Evolutionary conservation across 2,888 invertebrate genomes (phyloP), one percentile per base, ranked within the genome.

Genomic region (Drosophila nigricruria): DNA sequence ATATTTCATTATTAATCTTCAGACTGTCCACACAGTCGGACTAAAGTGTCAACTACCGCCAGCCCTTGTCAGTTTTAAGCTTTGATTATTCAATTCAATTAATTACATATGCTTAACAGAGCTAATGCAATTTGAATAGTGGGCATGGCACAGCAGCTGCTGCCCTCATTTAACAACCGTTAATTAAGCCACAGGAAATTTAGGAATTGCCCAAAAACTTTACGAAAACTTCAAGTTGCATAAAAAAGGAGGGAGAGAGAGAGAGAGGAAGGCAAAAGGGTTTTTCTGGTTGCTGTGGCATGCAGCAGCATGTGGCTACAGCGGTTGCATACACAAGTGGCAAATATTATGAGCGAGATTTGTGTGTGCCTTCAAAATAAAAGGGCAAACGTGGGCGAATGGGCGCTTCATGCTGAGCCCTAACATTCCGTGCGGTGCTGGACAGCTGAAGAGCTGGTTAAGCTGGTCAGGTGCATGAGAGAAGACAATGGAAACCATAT

Each of bases 1-100:
- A 84, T 84, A 87, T 76, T 79, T 73, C 70, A 79, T 69, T 56
- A 81, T 71, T 75, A 71, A 67, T 60, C 63, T 62, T 23, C 38
- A 40, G 56, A 52, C 60, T 77, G 43, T 30, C 56, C 47, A 53
- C 49, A 56, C 64, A 77, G 49, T 20, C 20, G 36, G 10, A 16
- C 52, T 25, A 9, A n/a, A 20, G 3, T 14, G 16, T 10, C 14
- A 47, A 0, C 27, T 27, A 0, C 30, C 30, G 8, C 30, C 8
- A 2, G 8, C 30, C 8, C 30, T 30, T 8, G 1, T 6, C 8
- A 52, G 36, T 20, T 45, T 49, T 47, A 42, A 53, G 73, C 56
- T 5, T 27, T 47, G 27, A 27, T 47, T 59, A 79, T 75, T 68
- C 62, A 78, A 70, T 59, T 77, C 72, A 80, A 89, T 88, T 85